These are phyloP conservation scores for Drosophila ogumai DNA, from an alignment of 1,140 invertebrate species.

Conservation along the genomic window DNA sequence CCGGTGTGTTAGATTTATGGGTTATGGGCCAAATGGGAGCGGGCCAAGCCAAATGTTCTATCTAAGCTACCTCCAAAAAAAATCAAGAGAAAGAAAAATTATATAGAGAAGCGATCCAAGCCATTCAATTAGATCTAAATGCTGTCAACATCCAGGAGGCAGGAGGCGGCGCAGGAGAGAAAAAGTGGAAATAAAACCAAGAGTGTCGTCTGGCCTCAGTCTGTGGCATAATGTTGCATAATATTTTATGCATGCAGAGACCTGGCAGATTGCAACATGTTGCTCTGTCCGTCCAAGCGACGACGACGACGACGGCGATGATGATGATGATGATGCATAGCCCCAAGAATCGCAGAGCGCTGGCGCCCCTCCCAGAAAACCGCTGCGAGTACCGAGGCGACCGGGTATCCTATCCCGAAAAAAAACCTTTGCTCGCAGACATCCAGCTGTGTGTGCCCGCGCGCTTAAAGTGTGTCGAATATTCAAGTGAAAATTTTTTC, in stretches of 20 bases:
- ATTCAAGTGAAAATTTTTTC: conserved; percentile 79
- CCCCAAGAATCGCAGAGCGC: conserved; percentile 69
- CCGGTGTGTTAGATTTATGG: conserved; percentile 69
- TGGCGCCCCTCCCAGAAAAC: conserved; percentile 69
- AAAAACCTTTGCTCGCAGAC: conserved; percentile 51
- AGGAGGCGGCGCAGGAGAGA: conserved; percentile 15
- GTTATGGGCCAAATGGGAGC: conserved; percentile 64
- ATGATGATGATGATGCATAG: conserved; percentile 79
- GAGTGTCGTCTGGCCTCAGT: conserved; percentile 65
- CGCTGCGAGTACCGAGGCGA: neutral
- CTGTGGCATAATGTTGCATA: conserved; percentile 76
- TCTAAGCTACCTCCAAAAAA: neutral
- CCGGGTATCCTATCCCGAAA: conserved; percentile 51
- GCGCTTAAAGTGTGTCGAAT: conserved; percentile 76
- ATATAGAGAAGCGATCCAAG: conserved; percentile 23
- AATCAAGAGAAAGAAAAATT: conserved; percentile 3
- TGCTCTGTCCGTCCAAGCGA: conserved; percentile 31
- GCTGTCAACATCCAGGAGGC: conserved; percentile 69
- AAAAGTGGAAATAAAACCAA: conserved; percentile 41
- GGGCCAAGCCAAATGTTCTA: conserved; percentile 59
- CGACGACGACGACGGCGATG: conserved; percentile 12
- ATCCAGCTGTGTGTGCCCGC: conserved; percentile 64
- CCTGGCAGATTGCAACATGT: conserved; percentile 79
- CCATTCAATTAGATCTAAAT: conserved; percentile 81
- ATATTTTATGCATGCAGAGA: conserved; percentile 83